Percentiles rank a stretch among this genome's conserved stretches.
phyloP scores from a whole-genome alignment of 2,113 vertebrate genomes.

The Neopipo cinnamomea region DNA sequence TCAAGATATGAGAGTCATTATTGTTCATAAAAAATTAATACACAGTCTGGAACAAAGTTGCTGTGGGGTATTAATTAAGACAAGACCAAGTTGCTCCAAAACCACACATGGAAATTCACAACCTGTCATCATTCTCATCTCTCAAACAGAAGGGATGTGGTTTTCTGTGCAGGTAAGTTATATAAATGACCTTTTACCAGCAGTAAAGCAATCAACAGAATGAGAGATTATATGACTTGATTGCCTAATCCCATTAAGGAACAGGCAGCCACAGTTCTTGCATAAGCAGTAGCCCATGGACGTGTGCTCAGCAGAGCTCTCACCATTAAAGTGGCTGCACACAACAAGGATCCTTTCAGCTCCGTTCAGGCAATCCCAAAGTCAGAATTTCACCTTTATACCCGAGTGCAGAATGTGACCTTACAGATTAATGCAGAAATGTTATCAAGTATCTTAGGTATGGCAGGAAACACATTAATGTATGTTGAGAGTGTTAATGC shows the following conservation, averaged over 20 bases:
- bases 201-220: slow-evolving; percentile 39
- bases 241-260: slow-evolving; percentile 35
- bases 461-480: not conserved
- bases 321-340: not conserved
- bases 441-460: not conserved
- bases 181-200: slow-evolving; percentile 54
- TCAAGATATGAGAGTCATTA: not conserved
- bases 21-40: slow-evolving; percentile 1
- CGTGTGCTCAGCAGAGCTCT: not conserved
- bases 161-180: slow-evolving; percentile 49
- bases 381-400: not conserved
- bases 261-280: slow-evolving; percentile 8
- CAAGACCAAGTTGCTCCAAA: slow-evolving; percentile 12
- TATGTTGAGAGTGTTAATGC: not conserved
- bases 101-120: not conserved
- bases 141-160: slow-evolving; percentile 50
- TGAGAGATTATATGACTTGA: not conserved
- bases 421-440: not conserved
- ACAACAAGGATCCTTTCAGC: not conserved
- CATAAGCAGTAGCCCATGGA: slow-evolving; percentile 2
- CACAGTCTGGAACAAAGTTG: slow-evolving; percentile 20
- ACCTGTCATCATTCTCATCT: not conserved
- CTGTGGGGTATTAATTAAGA: not conserved
- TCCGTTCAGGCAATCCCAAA: not conserved
- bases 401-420: not conserved